These are phyloP conservation scores for Dryobotodes eremita DNA, from an alignment of 2,888 invertebrate genomes.

Conservation along the genomic window DNA sequence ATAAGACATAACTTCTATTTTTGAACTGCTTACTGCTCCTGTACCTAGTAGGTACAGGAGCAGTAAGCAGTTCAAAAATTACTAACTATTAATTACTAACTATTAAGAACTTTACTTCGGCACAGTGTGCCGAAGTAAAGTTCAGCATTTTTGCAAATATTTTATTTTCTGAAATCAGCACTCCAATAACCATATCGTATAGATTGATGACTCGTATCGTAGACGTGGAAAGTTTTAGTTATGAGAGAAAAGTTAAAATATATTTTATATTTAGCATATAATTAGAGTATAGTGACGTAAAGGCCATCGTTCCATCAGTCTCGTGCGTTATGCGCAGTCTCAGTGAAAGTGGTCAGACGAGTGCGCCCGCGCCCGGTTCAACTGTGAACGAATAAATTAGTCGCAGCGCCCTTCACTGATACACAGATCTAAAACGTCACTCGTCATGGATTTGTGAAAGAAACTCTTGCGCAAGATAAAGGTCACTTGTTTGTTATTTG, in stretches of 20 bases:
- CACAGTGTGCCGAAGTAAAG: slow-evolving; percentile 39
- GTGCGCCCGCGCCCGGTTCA: slow-evolving; percentile 55
- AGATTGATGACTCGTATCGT: background rate
- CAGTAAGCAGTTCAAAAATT: no score
- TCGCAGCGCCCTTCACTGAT: slow-evolving; percentile 65
- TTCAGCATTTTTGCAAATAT: slow-evolving; percentile 30
- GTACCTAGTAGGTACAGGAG: no score
- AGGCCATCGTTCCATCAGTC: slow-evolving; percentile 40
- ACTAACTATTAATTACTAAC: no score
- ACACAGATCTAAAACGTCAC: slow-evolving; percentile 45
- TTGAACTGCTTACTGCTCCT: background rate
- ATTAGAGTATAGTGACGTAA: slow-evolving; percentile 53
- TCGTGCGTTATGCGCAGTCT: slow-evolving; percentile 63
- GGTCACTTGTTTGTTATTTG: slow-evolving; percentile 24
- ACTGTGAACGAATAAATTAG: slow-evolving; percentile 63
- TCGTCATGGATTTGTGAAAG: slow-evolving; percentile 53
- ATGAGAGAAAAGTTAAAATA: slow-evolving; percentile 24
- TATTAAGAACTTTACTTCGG: no score
- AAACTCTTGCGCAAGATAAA: slow-evolving; percentile 52
- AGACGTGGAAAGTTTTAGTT: slow-evolving; percentile 40
- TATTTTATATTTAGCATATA: slow-evolving; percentile 30
- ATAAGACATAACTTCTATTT: slow-evolving; percentile 52
- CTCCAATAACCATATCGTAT: slow-evolving; percentile 15
- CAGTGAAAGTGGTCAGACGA: slow-evolving; percentile 67
- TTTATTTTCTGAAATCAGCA: slow-evolving; percentile 37